These are phyloP conservation scores for Stenurella melanura DNA, from an alignment of 2,888 invertebrate genomes.

Conservation along the genomic window DNA sequence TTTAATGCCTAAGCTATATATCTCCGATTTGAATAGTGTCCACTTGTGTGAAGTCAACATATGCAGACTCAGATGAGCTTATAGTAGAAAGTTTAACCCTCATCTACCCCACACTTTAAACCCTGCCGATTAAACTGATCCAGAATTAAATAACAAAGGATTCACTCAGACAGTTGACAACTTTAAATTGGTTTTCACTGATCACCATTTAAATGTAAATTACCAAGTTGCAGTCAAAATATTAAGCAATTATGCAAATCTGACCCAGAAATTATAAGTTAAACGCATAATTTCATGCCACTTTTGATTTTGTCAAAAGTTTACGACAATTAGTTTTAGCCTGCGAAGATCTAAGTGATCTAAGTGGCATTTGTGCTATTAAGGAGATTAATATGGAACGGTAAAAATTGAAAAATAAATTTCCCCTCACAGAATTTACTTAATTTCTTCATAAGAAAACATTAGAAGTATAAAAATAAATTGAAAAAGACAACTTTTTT, in stretches of 20 bases:
- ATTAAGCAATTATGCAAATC: slow-evolving; percentile 71
- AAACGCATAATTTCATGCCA: slow-evolving; percentile 47
- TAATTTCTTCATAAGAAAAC: no score
- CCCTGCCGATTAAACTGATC: slow-evolving; percentile 70
- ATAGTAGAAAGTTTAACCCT: slow-evolving; percentile 51
- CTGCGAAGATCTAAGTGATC: slow-evolving; percentile 5
- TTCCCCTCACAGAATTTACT: no score
- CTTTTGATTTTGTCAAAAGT: slow-evolving; percentile 16
- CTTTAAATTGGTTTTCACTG: slow-evolving; percentile 74
- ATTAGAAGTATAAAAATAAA: no score
- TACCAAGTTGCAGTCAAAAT: slow-evolving; percentile 73
- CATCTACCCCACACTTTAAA: slow-evolving; percentile 56
- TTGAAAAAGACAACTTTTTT: no score
- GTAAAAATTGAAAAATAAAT: neutral
- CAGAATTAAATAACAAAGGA: slow-evolving; percentile 73
- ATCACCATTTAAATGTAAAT: slow-evolving; percentile 74
- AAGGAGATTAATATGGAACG: neutral
- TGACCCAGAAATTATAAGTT: slow-evolving; percentile 53
- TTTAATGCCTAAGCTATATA: slow-evolving; percentile 31
- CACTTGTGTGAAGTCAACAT: slow-evolving; percentile 69
- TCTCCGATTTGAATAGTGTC: slow-evolving; percentile 51
- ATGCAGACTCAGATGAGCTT: slow-evolving; percentile 57
- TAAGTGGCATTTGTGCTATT: neutral
- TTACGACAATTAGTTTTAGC: slow-evolving; percentile 20
- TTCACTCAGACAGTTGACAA: slow-evolving; percentile 74